These are phyloP conservation scores for Brachionus calyciflorus DNA, from an alignment of 1,140 invertebrate genomes.

Conservation along the genomic window DNA sequence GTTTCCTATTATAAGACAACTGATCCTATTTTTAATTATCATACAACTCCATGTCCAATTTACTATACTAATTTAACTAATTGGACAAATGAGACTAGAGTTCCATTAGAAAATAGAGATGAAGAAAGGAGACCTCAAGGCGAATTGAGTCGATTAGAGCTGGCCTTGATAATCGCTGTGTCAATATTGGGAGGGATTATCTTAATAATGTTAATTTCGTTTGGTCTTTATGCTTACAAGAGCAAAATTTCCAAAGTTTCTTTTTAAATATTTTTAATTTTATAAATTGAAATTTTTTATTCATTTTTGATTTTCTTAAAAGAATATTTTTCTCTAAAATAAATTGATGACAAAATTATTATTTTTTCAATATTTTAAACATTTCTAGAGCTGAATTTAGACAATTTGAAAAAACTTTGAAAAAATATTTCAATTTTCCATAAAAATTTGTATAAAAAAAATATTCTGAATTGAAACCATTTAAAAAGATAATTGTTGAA, in stretches of 20 bases:
- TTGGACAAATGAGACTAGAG: neutral
- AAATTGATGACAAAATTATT: too few relatives aligned
- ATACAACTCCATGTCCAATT: slow-evolving; percentile 3
- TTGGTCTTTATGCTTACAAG: neutral
- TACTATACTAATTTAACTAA: neutral
- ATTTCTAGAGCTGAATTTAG: too few relatives aligned
- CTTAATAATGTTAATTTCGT: neutral
- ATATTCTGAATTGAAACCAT: too few relatives aligned
- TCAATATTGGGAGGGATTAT: neutral
- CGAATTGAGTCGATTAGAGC: neutral
- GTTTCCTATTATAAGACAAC: neutral
- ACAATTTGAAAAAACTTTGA: too few relatives aligned
- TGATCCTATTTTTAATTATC: neutral
- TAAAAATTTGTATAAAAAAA: too few relatives aligned
- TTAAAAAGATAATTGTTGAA: too few relatives aligned
- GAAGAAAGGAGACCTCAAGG: neutral
- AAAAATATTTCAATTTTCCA: too few relatives aligned
- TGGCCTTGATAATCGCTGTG: neutral
- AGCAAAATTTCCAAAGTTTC: slow-evolving; percentile 4
- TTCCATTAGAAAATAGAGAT: neutral
- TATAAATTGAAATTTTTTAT: too few relatives aligned
- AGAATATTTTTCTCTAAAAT: too few relatives aligned
- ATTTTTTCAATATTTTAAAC: too few relatives aligned
- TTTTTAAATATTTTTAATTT: neutral
- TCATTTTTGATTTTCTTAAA: too few relatives aligned